These are phyloP conservation scores for Halotydeus destructor DNA, from an alignment of 1,140 invertebrate species.

Conservation along the genomic window DNA sequence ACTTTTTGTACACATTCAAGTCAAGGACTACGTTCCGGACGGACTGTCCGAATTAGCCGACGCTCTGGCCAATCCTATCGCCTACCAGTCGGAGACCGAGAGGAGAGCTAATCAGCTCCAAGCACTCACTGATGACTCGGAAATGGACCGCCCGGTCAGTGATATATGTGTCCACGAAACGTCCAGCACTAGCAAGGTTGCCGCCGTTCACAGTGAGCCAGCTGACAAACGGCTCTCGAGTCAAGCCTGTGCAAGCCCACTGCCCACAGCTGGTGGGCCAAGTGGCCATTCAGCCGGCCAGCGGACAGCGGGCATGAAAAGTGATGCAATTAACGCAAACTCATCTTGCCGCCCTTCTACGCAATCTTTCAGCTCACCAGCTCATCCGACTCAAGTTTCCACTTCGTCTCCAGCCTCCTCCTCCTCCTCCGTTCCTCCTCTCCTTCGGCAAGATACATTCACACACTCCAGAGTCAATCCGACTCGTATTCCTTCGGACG, in stretches of 20 bases:
- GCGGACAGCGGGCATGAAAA: not conserved
- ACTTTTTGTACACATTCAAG: conserved; percentile 72
- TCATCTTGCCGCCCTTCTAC: not conserved
- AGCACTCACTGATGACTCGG: conserved; percentile 32
- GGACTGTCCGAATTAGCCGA: conserved; percentile 80
- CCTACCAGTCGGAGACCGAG: conserved; percentile 80
- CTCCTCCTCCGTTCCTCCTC: conserved; percentile 6
- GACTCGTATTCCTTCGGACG: conserved; percentile 13
- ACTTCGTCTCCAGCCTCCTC: conserved; percentile 7
- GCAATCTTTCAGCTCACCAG: too few species aligned
- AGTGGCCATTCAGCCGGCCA: not conserved
- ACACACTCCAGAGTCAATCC: conserved; percentile 13
- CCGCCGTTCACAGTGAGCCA: not conserved
- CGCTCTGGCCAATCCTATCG: conserved; percentile 88
- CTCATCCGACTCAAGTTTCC: too few species aligned
- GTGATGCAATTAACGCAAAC: not conserved
- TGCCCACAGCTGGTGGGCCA: not conserved
- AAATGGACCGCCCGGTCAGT: not conserved
- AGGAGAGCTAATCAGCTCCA: conserved; percentile 74
- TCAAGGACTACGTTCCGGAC: conserved; percentile 94
- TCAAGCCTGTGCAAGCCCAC: not conserved
- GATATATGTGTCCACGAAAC: too few species aligned
- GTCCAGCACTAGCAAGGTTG: not conserved
- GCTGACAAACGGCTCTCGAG: not conserved
- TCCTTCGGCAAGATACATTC: conserved; percentile 15